phyloP scores from a whole-genome alignment of 2,113 vertebrate species.

The Sturnus vulgaris region DNA sequence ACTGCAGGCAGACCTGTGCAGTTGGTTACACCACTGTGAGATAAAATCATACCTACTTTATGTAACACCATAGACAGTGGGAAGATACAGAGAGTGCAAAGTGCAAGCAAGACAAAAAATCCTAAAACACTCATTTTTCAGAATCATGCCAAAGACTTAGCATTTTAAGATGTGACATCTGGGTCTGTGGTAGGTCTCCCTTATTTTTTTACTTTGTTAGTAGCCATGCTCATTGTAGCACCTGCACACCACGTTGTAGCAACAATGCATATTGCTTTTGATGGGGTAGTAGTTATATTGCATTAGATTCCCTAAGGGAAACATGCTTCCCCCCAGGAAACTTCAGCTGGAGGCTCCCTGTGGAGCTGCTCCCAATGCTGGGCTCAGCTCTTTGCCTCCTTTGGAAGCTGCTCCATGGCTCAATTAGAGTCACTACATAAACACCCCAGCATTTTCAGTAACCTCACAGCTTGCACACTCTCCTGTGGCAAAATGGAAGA shows the following conservation, averaged over 20 bases:
- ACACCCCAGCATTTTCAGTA: background rate
- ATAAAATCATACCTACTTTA: background rate
- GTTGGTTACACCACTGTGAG: background rate
- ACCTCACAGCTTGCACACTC: background rate
- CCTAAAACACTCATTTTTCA: background rate
- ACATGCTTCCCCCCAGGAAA: accelerated
- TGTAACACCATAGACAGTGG: background rate
- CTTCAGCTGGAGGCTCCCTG: background rate
- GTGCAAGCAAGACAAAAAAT: background rate
- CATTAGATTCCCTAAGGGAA: background rate
- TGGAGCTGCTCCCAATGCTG: background rate
- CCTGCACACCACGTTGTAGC: background rate
- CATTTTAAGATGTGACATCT: background rate
- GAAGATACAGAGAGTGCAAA: background rate
- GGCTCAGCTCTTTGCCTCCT: background rate
- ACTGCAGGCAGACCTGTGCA: background rate
- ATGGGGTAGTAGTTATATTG: background rate
- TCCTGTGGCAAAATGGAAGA: background rate
- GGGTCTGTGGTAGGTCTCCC: background rate
- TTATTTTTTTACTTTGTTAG: background rate
- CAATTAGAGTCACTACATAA: background rate
- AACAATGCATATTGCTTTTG: background rate
- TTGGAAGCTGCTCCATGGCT: background rate
- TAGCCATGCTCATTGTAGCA: background rate
- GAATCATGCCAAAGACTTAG: background rate